Evolutionary conservation across 2,797 vertebrate genomes (phyloP).

Genomic region (Octomys mimax): DNA sequence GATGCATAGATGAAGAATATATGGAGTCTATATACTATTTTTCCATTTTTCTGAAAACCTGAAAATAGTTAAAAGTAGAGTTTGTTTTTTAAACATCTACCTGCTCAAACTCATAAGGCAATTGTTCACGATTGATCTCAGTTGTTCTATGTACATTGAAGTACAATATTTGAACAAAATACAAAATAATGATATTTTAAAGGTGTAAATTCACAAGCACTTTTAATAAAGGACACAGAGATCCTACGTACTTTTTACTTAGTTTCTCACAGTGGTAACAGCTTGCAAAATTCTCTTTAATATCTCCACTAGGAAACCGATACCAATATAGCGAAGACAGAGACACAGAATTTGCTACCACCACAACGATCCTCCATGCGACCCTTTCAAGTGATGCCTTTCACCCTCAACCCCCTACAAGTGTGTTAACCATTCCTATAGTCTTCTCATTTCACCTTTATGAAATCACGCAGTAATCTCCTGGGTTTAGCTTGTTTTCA

Average conservation of each 20-base stretch:
- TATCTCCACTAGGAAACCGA: not conserved
- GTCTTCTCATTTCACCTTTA: not conserved
- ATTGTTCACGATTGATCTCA: not conserved
- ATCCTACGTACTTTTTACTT: not conserved
- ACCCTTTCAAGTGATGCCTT: not conserved
- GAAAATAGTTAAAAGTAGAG: not conserved
- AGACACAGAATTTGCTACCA: not conserved
- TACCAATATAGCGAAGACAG: not conserved
- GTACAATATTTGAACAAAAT: not conserved
- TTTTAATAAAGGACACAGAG: not conserved
- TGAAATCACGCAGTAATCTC: not conserved
- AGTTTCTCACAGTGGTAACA: not conserved
- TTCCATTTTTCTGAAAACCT: not conserved
- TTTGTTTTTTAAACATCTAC: not conserved
- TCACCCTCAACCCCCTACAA: not conserved
- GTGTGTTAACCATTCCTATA: not conserved
- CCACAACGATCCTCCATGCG: no score
- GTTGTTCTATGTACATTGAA: not conserved
- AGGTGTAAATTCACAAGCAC: not conserved
- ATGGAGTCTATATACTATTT: not conserved
- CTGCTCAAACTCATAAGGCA: not conserved
- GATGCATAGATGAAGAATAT: not conserved
- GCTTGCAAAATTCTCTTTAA: not conserved
- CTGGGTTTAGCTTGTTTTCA: not conserved
- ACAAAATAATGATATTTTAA: not conserved